Percentiles rank a stretch among this genome's conserved stretches.
Evolutionary conservation across 2,888 invertebrate species (phyloP).

Genomic region (Mythimna lalbum): DNA sequence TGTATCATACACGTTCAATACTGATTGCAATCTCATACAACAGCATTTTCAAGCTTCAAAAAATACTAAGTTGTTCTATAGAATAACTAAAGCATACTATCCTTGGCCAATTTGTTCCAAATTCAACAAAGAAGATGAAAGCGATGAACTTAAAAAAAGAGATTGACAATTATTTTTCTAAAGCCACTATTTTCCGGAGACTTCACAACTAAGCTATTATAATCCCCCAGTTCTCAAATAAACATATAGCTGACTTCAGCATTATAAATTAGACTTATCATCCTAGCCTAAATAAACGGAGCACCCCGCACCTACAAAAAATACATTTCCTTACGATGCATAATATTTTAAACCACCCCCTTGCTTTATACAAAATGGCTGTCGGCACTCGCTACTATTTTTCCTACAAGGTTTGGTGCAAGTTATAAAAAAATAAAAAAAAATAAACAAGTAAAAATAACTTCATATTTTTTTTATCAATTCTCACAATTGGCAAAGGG

Average conservation of each 20-base stretch:
- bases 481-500: too few relatives aligned
- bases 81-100: not conserved
- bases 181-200: not conserved
- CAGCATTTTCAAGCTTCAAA: not conserved
- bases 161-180: not conserved
- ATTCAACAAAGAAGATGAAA: not conserved
- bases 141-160: too few relatives aligned
- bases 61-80: not conserved
- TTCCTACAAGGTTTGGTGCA: constrained; percentile 74
- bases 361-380: constrained; percentile 88
- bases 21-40: too few relatives aligned
- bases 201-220: constrained; percentile 21
- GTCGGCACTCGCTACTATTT: constrained; percentile 88
- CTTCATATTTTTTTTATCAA: too few relatives aligned
- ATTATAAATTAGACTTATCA: constrained; percentile 81
- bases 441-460: too few relatives aligned
- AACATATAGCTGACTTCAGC: constrained; percentile 66
- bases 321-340: constrained; percentile 84
- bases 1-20: too few relatives aligned
- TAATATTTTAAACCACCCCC: constrained; percentile 89
- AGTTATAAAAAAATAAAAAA: constrained; percentile 40
- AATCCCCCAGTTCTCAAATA: constrained; percentile 42
- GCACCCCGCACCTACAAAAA: constrained; percentile 76
- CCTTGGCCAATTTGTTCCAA: not conserved
- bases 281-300: constrained; percentile 71